These are phyloP conservation scores for Eulemur mongoz DNA, from an alignment of 2,797 vertebrate species.

Conservation along the genomic window DNA sequence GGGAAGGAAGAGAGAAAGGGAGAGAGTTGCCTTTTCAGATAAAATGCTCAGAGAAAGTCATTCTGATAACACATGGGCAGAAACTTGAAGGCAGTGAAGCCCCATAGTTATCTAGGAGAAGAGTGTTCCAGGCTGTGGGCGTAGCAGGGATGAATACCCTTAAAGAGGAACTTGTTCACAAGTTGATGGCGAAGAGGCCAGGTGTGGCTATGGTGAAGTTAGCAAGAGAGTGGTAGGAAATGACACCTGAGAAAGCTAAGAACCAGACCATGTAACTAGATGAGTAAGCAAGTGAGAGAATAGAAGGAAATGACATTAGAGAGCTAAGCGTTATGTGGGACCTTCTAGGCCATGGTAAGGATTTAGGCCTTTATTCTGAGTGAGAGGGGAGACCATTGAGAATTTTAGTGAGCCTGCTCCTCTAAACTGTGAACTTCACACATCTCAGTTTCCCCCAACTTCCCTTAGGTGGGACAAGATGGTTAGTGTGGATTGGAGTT, in stretches of 20 bases:
- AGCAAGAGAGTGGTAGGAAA: neutral
- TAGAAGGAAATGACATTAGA: neutral
- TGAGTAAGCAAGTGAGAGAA: neutral
- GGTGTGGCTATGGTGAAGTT: neutral
- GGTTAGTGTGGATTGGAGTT: neutral
- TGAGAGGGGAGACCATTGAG: neutral
- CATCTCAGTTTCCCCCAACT: neutral
- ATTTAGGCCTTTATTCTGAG: neutral
- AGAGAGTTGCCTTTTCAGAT: neutral
- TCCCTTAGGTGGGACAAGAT: neutral
- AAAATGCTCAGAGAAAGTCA: neutral
- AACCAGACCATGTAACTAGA: neutral
- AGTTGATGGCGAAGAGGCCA: neutral
- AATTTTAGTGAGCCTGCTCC: neutral
- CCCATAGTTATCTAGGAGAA: neutral
- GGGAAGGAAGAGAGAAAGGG: neutral
- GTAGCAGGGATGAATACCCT: neutral
- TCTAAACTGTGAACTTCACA: neutral
- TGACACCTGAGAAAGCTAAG: neutral
- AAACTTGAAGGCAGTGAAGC: constrained; percentile 16
- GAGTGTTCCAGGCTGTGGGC: neutral
- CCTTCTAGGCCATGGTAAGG: neutral
- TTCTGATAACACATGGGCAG: neutral
- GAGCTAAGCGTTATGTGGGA: neutral
- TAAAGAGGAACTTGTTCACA: neutral